Percentiles rank a stretch among this genome's conserved stretches.
phyloP scores from a whole-genome alignment of 2,888 invertebrate genomes.

The Cactoblastis cactorum region DNA sequence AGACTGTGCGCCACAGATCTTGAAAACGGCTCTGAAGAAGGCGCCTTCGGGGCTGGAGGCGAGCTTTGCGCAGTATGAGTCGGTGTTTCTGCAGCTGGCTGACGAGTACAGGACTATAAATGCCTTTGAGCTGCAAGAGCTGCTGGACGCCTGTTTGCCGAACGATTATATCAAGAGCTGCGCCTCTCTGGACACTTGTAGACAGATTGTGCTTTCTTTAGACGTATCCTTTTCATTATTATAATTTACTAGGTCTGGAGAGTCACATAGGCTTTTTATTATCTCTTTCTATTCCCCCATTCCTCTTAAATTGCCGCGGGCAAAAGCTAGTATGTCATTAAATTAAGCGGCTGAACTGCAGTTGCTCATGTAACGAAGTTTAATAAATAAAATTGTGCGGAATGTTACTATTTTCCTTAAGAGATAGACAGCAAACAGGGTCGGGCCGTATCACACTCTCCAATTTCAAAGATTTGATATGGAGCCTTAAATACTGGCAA shows the following conservation, averaged over 20 bases:
- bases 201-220: conserved; percentile 92
- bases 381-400: too few relatives aligned
- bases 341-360: too few relatives aligned
- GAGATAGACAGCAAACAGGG: conserved; percentile 79
- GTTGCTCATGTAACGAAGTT: too few relatives aligned
- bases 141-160: conserved; percentile 93
- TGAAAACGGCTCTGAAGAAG: conserved; percentile 87
- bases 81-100: conserved; percentile 92
- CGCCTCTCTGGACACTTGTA: conserved; percentile 93
- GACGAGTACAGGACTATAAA: conserved; percentile 95
- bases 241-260: too few relatives aligned
- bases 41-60: conserved; percentile 84
- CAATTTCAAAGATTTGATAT: conserved; percentile 95
- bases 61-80: conserved; percentile 91
- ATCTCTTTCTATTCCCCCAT: too few relatives aligned
- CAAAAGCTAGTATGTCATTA: too few relatives aligned
- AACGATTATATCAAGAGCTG: conserved; percentile 97
- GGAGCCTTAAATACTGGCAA: conserved; percentile 94
- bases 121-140: conserved; percentile 93
- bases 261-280: too few relatives aligned
- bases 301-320: too few relatives aligned
- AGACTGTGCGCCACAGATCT: conserved; percentile 82
- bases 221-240: conserved; percentile 93
- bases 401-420: conserved; percentile 42
- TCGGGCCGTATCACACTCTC: conserved; percentile 89